Percentiles rank a stretch among this genome's conserved stretches.
These are phyloP conservation scores for Conus canariensis DNA, from an alignment of 2,888 invertebrate genomes.

Conservation along the genomic window DNA sequence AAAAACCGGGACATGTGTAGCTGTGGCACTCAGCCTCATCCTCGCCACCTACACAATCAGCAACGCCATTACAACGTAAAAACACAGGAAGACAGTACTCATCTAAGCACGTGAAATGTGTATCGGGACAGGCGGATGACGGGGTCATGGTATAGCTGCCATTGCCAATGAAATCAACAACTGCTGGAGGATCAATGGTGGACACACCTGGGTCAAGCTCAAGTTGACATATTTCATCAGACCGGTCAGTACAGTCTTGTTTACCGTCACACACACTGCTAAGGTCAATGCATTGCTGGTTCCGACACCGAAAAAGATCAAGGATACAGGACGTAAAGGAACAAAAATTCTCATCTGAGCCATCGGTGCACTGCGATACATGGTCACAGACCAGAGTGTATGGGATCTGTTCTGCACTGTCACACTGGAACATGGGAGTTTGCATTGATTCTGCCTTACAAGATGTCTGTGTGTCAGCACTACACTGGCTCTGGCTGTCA, in stretches of 20 bases:
- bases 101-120: conserved; percentile 4
- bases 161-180: not conserved
- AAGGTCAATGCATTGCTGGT: not conserved
- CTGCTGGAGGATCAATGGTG: not conserved
- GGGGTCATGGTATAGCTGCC: not conserved
- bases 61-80: conserved; percentile 14
- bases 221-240: conserved; percentile 15
- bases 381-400: conserved; percentile 23
- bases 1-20: not conserved
- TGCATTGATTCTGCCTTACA: not conserved
- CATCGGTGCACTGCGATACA: not conserved
- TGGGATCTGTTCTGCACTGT: not conserved
- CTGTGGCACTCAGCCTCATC: not conserved
- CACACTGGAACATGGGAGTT: not conserved
- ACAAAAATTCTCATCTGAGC: conserved; percentile 12
- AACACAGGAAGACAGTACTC: conserved; percentile 9
- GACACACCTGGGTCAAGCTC: not conserved
- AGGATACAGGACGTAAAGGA: not conserved
- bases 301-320: not conserved
- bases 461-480: not conserved
- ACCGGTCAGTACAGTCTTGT: not conserved
- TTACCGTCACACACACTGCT: not conserved
- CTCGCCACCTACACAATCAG: not conserved
- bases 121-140: not conserved
- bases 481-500: conserved; percentile 17